Evolutionary conservation across 92 coral and sea anemone genomes (phyloP), one percentile per base, ranked within the genome.

Genomic region (Ricordea florida): DNA sequence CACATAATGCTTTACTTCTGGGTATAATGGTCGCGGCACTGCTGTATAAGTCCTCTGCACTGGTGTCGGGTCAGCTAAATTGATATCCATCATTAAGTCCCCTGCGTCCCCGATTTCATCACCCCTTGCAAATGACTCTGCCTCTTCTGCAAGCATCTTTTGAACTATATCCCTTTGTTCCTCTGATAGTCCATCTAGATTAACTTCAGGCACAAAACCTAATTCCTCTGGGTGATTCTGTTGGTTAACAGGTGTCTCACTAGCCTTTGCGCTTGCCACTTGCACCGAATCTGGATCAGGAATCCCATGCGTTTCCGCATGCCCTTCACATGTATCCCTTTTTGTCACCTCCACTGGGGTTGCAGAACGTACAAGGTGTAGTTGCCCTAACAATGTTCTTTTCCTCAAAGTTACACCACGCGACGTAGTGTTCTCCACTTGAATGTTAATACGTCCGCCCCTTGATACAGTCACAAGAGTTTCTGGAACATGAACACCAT

Each of bases 401-500:
- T 52, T 62, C 26, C 36, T 58, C 25, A 58, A 58, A 25, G 17
- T 32, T n/a, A 58, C 57, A 16, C 10, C 59, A 41, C 62, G 74
- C 15, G 63, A 24, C 14, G 72, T 40, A 30, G 17, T 31, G 47
- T 81, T 81, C 17, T 62, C 48, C 38, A 72, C 69, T 20, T 56
- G 40, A 27, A 81, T 50, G n/a, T n/a, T n/a, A n/a, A n/a, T n/a
- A n/a, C n/a, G n/a, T n/a, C 63, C 30, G 16, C 81, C 66, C 44
- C 81, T 69, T 5, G 87, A 22, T 15, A 75, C 62, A n/a, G 57
- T 58, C 37, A 52, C 41, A 55, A 73, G 42, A 4, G 82, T 74
- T 50, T 75, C 88, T n/a, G 69, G 73, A 16, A 89, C 24, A 20
- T 85, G 73, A 27, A 80, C 38, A 29, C 76, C 83, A 34, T 43